Percentiles rank a stretch among this genome's conserved stretches.
phyloP scores from a whole-genome alignment of 2,888 invertebrate genomes.

The Lysandra bellargus region DNA sequence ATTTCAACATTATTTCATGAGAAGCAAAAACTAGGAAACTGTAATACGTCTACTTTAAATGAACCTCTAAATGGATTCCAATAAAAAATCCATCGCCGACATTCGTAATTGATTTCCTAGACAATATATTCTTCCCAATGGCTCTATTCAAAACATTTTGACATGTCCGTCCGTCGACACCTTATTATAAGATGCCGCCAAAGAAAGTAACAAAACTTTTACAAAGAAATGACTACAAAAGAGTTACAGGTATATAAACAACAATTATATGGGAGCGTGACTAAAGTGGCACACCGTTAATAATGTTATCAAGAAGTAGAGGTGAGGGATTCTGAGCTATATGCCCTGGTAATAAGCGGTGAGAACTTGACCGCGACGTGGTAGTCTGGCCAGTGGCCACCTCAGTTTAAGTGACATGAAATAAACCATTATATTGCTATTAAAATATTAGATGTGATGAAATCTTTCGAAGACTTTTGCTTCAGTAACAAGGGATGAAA shows the following conservation, averaged over 20 bases:
- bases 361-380: not conserved
- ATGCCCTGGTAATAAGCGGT: not conserved
- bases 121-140: not conserved
- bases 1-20: too few species aligned
- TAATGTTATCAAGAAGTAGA: not conserved
- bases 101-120: not conserved
- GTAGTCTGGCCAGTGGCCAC: not conserved
- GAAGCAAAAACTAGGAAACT: not conserved
- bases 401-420: not conserved
- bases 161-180: conserved; percentile 3
- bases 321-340: not conserved
- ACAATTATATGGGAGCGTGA: conserved; percentile 28
- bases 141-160: conserved; percentile 18
- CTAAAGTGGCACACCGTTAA: not conserved
- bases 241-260: conserved; percentile 17
- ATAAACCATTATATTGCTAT: not conserved
- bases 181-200: not conserved
- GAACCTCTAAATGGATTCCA: not conserved
- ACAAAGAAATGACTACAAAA: conserved; percentile 19
- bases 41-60: not conserved
- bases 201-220: conserved; percentile 17
- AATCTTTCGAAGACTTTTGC: too few species aligned
- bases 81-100: not conserved
- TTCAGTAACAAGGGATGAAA: too few species aligned
- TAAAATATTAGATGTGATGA: too few species aligned